These are phyloP conservation scores for Cantharis nigra DNA, from an alignment of 2,888 invertebrate genomes.

Conservation along the genomic window DNA sequence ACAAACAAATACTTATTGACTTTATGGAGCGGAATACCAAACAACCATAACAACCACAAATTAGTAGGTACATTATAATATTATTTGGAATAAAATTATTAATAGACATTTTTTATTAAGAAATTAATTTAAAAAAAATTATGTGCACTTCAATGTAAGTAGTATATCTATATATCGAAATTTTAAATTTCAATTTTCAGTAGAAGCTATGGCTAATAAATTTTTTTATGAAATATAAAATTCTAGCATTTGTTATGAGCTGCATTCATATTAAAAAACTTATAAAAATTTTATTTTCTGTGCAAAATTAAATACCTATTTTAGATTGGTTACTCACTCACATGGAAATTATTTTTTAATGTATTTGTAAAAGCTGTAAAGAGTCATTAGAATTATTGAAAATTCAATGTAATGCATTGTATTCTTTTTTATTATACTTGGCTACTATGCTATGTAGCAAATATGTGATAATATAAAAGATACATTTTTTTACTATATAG, in stretches of 20 bases:
- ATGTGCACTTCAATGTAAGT: background rate
- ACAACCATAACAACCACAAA: too few species aligned
- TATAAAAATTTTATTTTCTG: background rate
- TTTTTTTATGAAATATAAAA: background rate
- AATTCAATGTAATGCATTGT: background rate
- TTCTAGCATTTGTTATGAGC: background rate
- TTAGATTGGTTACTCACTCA: background rate
- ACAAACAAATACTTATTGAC: too few species aligned
- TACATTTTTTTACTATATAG: too few species aligned
- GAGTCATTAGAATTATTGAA: background rate
- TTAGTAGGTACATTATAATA: too few species aligned
- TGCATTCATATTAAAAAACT: background rate
- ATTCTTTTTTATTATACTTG: background rate
- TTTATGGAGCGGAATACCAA: too few species aligned
- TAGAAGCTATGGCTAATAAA: background rate
- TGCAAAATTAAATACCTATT: background rate
- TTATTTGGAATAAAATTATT: too few species aligned
- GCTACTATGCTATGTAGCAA: background rate
- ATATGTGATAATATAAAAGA: too few species aligned
- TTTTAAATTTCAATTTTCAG: background rate
- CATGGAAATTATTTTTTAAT: background rate
- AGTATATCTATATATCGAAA: background rate
- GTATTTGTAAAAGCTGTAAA: background rate
- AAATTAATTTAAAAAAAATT: background rate
- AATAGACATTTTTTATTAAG: too few species aligned